phyloP scores from a whole-genome alignment of 2,113 vertebrate genomes.

The Illadopsis cleaveri region DNA sequence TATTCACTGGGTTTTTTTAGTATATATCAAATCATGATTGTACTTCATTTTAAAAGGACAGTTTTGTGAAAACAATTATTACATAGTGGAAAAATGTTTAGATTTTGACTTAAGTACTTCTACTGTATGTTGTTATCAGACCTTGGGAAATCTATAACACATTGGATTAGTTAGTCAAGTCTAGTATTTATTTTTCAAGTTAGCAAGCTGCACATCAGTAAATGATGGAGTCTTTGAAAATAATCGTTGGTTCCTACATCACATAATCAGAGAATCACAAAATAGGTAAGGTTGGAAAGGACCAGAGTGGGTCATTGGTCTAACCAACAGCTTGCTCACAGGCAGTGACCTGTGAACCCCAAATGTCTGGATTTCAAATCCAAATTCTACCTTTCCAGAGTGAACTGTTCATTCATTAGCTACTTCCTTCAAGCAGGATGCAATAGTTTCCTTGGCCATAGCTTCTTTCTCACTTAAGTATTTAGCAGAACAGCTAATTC shows the following conservation, averaged over 20 bases:
- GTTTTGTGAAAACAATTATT: background rate
- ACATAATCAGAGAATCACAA: background rate
- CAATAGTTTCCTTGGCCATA: background rate
- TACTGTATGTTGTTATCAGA: background rate
- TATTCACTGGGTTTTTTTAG: background rate
- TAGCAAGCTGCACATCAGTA: background rate
- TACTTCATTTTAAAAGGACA: background rate
- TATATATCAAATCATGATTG: background rate
- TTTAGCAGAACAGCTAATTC: slow-evolving; percentile 17
- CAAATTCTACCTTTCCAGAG: background rate
- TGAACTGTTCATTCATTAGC: background rate
- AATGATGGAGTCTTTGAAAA: background rate
- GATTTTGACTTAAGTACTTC: background rate
- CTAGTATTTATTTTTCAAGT: background rate
- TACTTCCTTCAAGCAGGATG: background rate
- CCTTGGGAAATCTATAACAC: background rate
- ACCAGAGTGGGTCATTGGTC: background rate
- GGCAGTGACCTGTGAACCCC: background rate
- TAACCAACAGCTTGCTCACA: background rate
- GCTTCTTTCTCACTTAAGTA: background rate
- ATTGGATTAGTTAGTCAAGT: background rate
- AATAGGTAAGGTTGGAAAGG: background rate
- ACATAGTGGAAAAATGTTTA: background rate
- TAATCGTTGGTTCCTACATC: accelerated
- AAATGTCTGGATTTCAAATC: background rate